Base-by-base conservation (phyloP, 2,888 invertebrate genomes). In the Altica lythri region DNA sequence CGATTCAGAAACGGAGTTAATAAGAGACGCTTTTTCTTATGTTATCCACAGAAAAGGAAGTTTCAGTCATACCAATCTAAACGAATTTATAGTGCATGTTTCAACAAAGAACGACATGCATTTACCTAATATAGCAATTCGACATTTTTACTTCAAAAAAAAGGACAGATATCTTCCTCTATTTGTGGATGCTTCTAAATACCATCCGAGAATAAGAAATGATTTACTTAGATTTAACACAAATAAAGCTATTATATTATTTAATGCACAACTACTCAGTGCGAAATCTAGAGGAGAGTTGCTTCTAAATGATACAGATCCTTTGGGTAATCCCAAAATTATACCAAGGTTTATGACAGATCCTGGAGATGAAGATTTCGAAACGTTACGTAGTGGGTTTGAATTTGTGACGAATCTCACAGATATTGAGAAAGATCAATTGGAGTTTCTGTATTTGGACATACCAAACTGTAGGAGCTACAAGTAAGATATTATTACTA, bases 301-400 rank as follows among this genome's bases (percentile, higher is more conserved):
- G 2, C 61, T 74, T 37, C 71, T 88, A 13, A 75, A 76, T 35
- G 79, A 79, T 12, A 69, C 70, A 1, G 73, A 84, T 68, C 83
- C 83, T 1, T 34, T 60, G 5, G 57, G 61, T 17, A 61, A 71
- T 34, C 71, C 71, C 0, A 59, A 53, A 6, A 72, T 44, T 45
- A 76, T 81, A 61, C 79, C 85, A 1, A 86, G 86, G 67, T 88
- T 87, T 68, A 78, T 89, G 27, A 69, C 75, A 0, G 79, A 84
- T 17, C 64, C 72, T 0, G 57, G 62, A 0, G 55, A 61, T 13
- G 73, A 42, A 4, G 66, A 68, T 38, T 73, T 54, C 19, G 25
- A 54, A 1, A 55, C 56, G 1, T 42, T 69, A 5, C 40, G 62
- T 1, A 45, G 51, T 2, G 69, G 64, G 10, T 67, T 69, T 43